A percentile compares a stretch with the other conserved stretches of the same genome.
phyloP scores from a whole-genome alignment of 2,888 invertebrate species.

The Pyrochroa serraticornis region DNA sequence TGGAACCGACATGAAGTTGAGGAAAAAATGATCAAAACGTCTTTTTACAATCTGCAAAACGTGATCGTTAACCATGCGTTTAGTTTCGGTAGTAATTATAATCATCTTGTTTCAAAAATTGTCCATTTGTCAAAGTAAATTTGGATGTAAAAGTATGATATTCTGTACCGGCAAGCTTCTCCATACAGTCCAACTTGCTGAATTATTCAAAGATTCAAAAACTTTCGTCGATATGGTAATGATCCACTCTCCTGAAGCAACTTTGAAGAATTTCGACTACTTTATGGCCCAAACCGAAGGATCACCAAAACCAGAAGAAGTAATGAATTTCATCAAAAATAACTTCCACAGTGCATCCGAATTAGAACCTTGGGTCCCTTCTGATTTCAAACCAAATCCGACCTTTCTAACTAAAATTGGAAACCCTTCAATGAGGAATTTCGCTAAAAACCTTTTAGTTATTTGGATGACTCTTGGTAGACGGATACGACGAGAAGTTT shows the following conservation, averaged over 20 bases:
- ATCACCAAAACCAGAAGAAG: constrained; percentile 59
- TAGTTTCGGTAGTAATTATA: background rate
- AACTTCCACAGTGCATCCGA: constrained; percentile 65
- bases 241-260: constrained; percentile 64
- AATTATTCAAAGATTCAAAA: constrained; percentile 78
- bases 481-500: constrained; percentile 65
- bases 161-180: constrained; percentile 79
- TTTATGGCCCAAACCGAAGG: constrained; percentile 61
- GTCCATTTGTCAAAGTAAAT: background rate
- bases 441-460: constrained; percentile 65
- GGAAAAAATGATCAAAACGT: too few relatives aligned
- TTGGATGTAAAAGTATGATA: constrained; percentile 61
- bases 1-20: too few relatives aligned
- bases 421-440: constrained; percentile 63
- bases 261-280: constrained; percentile 63
- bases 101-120: background rate
- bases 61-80: too few relatives aligned
- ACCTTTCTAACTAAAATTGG: constrained; percentile 68
- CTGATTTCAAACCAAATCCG: constrained; percentile 66
- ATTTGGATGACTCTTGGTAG: constrained; percentile 68
- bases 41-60: too few relatives aligned
- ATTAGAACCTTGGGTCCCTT: constrained; percentile 65
- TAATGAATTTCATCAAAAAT: constrained; percentile 63
- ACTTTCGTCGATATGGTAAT: constrained; percentile 83
- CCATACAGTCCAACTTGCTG: constrained; percentile 72